Conservation (phyloP, 2,888 invertebrate species). For the Petrolisthes manimaculis region DNA sequence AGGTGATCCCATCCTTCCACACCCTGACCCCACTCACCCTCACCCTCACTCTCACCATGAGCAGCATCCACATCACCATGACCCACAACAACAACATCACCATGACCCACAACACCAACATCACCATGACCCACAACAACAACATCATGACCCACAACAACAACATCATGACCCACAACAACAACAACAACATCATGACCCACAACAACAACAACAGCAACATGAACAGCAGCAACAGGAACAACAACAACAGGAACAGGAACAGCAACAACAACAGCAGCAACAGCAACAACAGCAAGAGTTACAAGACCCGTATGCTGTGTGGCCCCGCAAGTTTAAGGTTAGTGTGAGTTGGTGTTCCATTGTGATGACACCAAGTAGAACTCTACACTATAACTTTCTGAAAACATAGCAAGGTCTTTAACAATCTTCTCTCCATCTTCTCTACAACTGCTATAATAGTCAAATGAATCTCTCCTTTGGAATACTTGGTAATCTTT, state of each 20-base stretch:
- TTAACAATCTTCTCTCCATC: not conserved
- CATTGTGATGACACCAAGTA: not conserved
- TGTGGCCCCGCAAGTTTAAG: constrained; percentile 84
- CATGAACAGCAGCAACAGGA: constrained; percentile 15
- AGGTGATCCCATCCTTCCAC: too few relatives aligned
- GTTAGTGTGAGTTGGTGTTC: constrained; percentile 70
- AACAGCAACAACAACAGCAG: constrained; percentile 4
- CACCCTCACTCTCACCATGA: too few relatives aligned
- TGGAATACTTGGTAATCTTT: too few relatives aligned
- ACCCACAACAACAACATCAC: too few relatives aligned
- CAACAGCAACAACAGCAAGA: constrained; percentile 12
- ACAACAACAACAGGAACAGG: not conserved
- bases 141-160: too few relatives aligned
- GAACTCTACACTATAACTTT: not conserved
- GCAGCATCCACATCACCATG: too few relatives aligned
- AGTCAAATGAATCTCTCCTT: too few relatives aligned
- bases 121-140: too few relatives aligned
- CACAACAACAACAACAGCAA: constrained; percentile 2
- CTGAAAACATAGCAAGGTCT: not conserved
- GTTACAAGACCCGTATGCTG: constrained; percentile 73
- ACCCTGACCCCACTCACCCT: not conserved
- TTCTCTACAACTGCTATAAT: too few relatives aligned
- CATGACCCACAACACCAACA: too few relatives aligned
- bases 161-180: too few relatives aligned
- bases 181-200: not conserved